phyloP scores from a whole-genome alignment of 1,140 invertebrate genomes.

The Bacillus rossius region DNA sequence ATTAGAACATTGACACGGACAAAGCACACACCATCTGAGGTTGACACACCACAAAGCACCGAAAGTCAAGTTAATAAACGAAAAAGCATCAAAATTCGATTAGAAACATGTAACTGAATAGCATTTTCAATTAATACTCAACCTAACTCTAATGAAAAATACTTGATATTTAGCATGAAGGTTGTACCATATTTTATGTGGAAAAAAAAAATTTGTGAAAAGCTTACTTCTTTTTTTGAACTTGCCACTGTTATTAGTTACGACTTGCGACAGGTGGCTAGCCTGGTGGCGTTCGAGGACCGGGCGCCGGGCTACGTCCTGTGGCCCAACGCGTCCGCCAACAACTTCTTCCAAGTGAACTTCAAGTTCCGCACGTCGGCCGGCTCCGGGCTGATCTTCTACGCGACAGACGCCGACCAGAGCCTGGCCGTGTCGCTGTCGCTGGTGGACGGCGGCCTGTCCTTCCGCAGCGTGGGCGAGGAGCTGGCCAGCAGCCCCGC shows the following conservation, averaged over 20 bases:
- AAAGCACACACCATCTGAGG: too few relatives aligned
- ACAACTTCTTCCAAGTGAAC: slow-evolving; percentile 64
- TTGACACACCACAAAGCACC: too few relatives aligned
- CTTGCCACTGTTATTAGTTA: too few relatives aligned
- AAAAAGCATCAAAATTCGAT: too few relatives aligned
- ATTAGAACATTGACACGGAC: too few relatives aligned
- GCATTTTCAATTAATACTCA: too few relatives aligned
- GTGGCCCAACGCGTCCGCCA: slow-evolving; percentile 50
- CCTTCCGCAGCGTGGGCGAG: slow-evolving; percentile 61
- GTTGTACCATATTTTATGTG: not conserved
- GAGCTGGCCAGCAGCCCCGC: slow-evolving; percentile 51
- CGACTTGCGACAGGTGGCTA: slow-evolving; percentile 46
- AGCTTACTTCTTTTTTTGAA: not conserved
- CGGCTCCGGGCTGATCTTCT: slow-evolving; percentile 72
- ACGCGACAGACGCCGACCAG: slow-evolving; percentile 59
- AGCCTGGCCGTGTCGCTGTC: slow-evolving; percentile 58
- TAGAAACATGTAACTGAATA: too few relatives aligned
- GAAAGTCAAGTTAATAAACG: too few relatives aligned
- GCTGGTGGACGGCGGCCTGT: slow-evolving; percentile 60
- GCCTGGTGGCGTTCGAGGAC: slow-evolving; percentile 56
- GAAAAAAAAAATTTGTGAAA: not conserved
- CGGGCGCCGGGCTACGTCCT: slow-evolving; percentile 56
- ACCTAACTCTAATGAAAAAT: too few relatives aligned
- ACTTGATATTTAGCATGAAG: too few relatives aligned
- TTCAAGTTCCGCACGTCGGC: slow-evolving; percentile 85